phyloP scores from a whole-genome alignment of 2,888 invertebrate genomes.

The Monopis laevigella region DNA sequence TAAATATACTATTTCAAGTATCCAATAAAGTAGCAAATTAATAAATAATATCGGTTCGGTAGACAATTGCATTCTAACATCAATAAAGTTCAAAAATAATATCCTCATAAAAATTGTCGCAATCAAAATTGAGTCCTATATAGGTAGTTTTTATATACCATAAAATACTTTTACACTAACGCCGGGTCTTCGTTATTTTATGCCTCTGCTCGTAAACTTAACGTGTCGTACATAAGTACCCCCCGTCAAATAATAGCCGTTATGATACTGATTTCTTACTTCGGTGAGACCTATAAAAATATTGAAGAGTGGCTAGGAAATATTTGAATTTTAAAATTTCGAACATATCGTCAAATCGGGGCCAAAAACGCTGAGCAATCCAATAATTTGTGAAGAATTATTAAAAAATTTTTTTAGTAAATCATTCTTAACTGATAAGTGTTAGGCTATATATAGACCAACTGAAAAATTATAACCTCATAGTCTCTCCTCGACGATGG shows the following conservation, averaged over 20 bases:
- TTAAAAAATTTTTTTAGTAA: too few species aligned
- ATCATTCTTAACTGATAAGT: too few species aligned
- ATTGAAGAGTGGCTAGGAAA: too few species aligned
- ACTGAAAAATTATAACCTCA: too few species aligned
- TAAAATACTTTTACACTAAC: slow-evolving; percentile 31
- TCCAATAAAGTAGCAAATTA: slow-evolving; percentile 5
- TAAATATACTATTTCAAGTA: too few species aligned
- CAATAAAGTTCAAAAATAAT: slow-evolving; percentile 24
- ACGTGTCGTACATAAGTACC: slow-evolving; percentile 16
- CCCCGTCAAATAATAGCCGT: slow-evolving; percentile 4
- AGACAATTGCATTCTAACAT: slow-evolving; percentile 22
- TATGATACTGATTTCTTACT: slow-evolving; percentile 6
- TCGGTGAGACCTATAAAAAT: too few species aligned
- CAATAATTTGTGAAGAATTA: too few species aligned
- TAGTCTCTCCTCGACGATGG: too few species aligned
- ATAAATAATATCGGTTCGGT: slow-evolving; percentile 4
- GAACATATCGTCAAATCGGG: too few species aligned
- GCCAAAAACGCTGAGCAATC: too few species aligned
- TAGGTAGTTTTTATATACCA: slow-evolving; percentile 27
- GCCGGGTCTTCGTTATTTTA: slow-evolving; percentile 19
- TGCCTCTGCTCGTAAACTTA: slow-evolving; percentile 20
- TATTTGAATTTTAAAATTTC: too few species aligned
- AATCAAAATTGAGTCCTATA: slow-evolving; percentile 30
- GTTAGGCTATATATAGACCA: too few species aligned
- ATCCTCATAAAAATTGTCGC: slow-evolving; percentile 27